These are phyloP conservation scores for Sycophaga agraensis DNA, from an alignment of 1,140 invertebrate species.

Conservation along the genomic window DNA sequence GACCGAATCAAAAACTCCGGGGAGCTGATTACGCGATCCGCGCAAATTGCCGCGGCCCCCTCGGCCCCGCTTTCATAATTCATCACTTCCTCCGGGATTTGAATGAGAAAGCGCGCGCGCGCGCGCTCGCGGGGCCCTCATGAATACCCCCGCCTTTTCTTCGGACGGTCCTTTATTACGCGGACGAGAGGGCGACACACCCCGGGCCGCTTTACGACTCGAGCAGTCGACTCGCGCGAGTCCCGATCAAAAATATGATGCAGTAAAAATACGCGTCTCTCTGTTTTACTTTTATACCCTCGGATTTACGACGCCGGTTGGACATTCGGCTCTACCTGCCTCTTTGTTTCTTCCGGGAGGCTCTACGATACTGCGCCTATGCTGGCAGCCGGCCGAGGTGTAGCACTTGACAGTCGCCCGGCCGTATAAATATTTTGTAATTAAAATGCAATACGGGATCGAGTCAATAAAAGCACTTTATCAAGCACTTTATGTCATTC, in stretches of 20 bases:
- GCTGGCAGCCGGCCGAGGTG: not conserved
- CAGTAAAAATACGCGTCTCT: not conserved
- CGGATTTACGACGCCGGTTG: not conserved
- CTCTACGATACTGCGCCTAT: slow-evolving; percentile 34
- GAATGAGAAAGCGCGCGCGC: slow-evolving; percentile 14
- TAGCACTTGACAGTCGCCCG: no score
- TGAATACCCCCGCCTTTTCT: not conserved
- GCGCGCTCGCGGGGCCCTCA: not conserved
- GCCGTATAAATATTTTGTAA: no score
- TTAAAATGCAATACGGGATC: no score
- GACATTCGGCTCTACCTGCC: no score
- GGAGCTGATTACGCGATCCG: slow-evolving; percentile 18
- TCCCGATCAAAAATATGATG: slow-evolving; percentile 9
- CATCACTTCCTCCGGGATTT: slow-evolving; percentile 20
- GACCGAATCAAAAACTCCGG: slow-evolving; percentile 9
- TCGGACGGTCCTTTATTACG: not conserved
- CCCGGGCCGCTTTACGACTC: slow-evolving; percentile 30
- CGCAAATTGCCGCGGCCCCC: not conserved
- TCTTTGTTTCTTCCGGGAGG: slow-evolving; percentile 35
- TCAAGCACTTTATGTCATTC: no score
- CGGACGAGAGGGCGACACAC: slow-evolving; percentile 28
- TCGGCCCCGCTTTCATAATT: slow-evolving; percentile 13
- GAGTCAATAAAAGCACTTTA: no score
- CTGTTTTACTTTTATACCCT: not conserved
- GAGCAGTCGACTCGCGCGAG: slow-evolving; percentile 14